phyloP scores from a whole-genome alignment of 2,113 vertebrate species.

The Hypocryptadius cinnamomeus region DNA sequence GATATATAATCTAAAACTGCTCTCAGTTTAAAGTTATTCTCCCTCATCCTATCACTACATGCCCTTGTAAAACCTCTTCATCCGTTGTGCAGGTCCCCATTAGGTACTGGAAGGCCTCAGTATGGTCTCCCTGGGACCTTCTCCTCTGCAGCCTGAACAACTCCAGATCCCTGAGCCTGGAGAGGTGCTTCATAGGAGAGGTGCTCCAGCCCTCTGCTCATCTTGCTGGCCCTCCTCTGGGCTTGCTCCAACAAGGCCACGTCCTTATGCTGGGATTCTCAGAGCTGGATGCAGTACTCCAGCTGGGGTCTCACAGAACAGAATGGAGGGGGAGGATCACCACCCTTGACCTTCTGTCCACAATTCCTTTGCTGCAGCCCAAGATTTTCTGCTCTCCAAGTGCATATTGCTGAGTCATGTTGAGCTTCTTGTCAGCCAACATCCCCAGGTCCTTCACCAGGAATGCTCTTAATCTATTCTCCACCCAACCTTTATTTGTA shows the following conservation, averaged over 20 bases:
- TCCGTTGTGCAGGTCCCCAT: neutral
- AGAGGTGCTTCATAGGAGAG: neutral
- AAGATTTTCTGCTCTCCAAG: neutral
- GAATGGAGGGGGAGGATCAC: neutral
- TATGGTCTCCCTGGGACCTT: neutral
- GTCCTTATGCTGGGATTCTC: neutral
- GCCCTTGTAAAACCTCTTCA: neutral
- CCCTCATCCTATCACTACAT: neutral
- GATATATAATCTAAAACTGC: neutral
- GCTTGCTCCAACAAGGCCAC: neutral
- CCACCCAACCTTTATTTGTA: neutral
- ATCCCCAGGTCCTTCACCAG: neutral
- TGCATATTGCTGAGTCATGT: neutral
- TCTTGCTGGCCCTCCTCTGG: neutral
- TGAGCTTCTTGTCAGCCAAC: neutral
- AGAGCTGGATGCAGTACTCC: neutral
- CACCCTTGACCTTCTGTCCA: neutral
- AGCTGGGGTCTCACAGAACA: neutral
- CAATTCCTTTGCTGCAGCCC: neutral
- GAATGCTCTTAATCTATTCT: neutral
- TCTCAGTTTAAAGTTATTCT: neutral
- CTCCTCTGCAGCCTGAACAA: neutral
- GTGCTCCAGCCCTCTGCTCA: neutral
- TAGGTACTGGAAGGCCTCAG: neutral
- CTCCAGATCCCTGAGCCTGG: neutral